These are phyloP conservation scores for Cyanoderma ruficeps DNA, from an alignment of 2,113 vertebrate species.

Conservation along the genomic window DNA sequence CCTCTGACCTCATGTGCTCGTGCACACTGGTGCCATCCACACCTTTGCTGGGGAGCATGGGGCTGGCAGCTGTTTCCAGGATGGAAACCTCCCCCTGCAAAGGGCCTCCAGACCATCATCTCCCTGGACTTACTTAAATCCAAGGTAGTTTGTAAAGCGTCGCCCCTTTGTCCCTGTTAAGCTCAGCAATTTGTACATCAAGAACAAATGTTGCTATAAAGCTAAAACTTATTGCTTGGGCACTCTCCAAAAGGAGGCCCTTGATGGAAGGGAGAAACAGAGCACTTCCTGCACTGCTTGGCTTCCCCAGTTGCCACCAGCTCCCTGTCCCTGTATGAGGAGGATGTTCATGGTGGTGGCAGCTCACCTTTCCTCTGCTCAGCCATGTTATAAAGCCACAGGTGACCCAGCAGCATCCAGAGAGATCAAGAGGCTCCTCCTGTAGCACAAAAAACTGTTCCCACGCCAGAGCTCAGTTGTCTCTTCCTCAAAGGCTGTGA, in stretches of 20 bases:
- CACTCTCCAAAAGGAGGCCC: not conserved
- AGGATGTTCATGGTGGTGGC: not conserved
- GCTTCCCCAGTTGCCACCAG: rapidly evolving
- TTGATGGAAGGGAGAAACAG: not conserved
- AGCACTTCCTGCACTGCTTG: not conserved
- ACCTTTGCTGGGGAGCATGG: rapidly evolving
- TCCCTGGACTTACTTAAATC: not conserved
- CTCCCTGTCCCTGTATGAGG: not conserved
- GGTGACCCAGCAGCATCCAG: not conserved
- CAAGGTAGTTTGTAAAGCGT: not conserved
- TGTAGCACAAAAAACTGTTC: not conserved
- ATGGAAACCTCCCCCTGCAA: not conserved
- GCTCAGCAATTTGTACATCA: not conserved
- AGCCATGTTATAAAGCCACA: not conserved
- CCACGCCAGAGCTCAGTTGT: not conserved
- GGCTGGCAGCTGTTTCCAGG: not conserved
- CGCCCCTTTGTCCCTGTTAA: not conserved
- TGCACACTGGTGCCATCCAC: not conserved
- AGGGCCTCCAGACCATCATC: not conserved
- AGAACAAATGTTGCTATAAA: not conserved
- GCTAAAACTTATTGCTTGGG: not conserved
- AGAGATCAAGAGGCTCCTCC: not conserved
- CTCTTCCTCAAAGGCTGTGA: not conserved
- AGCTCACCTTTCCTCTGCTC: not conserved
- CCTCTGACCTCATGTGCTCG: not conserved